Base-by-base conservation (phyloP, 37 sponge, comb jelly and placozoan species). In the Spongia lamella region DNA sequence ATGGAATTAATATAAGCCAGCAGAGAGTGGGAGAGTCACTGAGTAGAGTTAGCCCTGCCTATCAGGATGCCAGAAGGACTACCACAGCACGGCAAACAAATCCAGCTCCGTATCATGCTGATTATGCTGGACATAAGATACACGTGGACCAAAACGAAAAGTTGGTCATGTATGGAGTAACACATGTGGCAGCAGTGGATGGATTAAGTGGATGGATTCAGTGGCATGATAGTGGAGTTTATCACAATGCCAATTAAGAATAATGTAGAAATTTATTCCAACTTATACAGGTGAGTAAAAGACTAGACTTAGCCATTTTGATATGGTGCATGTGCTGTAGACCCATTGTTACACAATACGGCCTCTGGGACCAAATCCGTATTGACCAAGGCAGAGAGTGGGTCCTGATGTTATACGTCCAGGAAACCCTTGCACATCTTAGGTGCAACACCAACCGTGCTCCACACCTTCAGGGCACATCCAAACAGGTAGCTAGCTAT, bases 361-460 rank as follows among this genome's bases (percentile, higher is more conserved):
- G 90, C 22, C 38, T 89, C 4, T 88, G 84, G 84, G 76, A 84
- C 63, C 84, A 89, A 56, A 24, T 89, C 0, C 50, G 84, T 34
- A 81, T 89, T 15, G 90, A 89, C 66, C 70, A 84, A 1, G 90
- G 85, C 11, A 69, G 65, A 32, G 90, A 89, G 49, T 89, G 78
- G 73, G 47, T 62, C 22, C 56, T 89, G 53, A 77, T 66, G 59
- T 53, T 89, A 17, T 79, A 37, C 79, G 72, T 89, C 4, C 73
- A 89, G 50, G 78, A 84, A 39, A 25, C 13, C 51, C 61, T 87
- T 19, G 82, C 73, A 31, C 73, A 53, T 15, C 36, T 76, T 20
- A 55, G 83, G 52, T 22, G 30, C 51, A 63, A 76, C 53, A 87
- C 72, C 20, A 25, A 65, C n/a, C 76, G 63, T 21, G 57, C 72